Percentiles rank a stretch among this genome's conserved stretches.
Evolutionary conservation across 2,797 vertebrate species (phyloP).

Genomic region (Emydoidea blandingii): DNA sequence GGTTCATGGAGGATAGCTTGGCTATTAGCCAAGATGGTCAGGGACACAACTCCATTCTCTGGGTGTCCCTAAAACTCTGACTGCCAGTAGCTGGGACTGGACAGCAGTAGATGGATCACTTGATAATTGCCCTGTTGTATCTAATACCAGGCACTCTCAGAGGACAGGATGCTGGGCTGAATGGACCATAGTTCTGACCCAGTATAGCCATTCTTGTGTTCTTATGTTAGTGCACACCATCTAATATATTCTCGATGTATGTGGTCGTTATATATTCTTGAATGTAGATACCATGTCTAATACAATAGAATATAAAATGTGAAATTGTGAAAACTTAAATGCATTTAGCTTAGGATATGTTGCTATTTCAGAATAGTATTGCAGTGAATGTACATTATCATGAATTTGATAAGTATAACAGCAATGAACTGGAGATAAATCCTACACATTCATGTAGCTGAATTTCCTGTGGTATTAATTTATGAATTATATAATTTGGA

Average conservation of each 20-base stretch:
- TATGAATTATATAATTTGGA: constrained; percentile 11
- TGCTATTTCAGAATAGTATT: constrained; percentile 27
- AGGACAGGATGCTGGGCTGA: background rate
- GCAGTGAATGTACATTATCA: background rate
- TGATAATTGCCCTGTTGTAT: background rate
- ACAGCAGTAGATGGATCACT: background rate
- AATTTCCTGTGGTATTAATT: constrained; percentile 54
- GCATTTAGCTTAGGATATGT: constrained; percentile 1
- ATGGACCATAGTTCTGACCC: background rate
- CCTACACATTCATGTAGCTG: constrained; percentile 44
- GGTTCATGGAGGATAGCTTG: no score
- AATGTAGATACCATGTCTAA: background rate
- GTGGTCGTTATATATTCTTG: background rate
- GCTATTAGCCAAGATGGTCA: no score
- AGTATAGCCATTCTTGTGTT: background rate
- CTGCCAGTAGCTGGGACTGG: background rate
- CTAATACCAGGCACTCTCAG: background rate
- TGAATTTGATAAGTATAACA: constrained; percentile 42
- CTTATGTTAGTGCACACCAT: background rate
- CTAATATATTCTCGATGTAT: background rate
- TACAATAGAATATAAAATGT: constrained; percentile 18
- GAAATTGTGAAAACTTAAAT: constrained; percentile 5
- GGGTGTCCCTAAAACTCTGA: no score
- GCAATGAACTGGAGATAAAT: background rate
- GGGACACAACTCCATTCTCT: background rate